Base-by-base conservation (phyloP, 2,888 invertebrate genomes). In the Cryptops parisi region DNA sequence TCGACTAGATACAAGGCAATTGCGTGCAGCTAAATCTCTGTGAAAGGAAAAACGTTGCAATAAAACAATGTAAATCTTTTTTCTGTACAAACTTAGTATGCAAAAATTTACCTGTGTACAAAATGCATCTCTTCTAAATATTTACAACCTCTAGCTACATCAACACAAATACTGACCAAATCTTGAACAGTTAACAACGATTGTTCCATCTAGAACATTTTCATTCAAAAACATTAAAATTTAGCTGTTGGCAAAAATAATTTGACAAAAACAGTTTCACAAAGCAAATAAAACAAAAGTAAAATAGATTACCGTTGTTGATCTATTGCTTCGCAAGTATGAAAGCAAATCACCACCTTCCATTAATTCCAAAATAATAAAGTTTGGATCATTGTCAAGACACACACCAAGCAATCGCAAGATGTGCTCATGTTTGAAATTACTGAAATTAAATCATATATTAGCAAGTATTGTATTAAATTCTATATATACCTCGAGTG, bases 91-190 rank as follows among this genome's bases (percentile, higher is more conserved):
- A n/a, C n/a, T n/a, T n/a, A n/a, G n/a, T n/a, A n/a, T n/a, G n/a
- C n/a, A n/a, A n/a, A n/a, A n/a, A n/a, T 23, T 19, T 58, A 69
- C 57, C 93, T 79, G 71, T 97, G 96, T 1, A 97, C 93, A 69
- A 94, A 97, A 66, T 93, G 93, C 79, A 91, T 84, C 68, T 91
- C 89, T 69, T 98, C 97, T 56, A 98, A 72, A 68, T 97, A 97
- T 52, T 85, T 80, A 68, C 96, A 96, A 2, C 97, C 98, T 57
- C 84, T 80, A 0, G 94, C 89, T 12, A 98, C 93, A 66, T 98
- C 96, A 57, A 90, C 82, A 68, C 93, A 91, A 81, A 97, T 93
- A 62, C 81, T 79, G 46, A 97, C 72, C 41, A 97, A 74, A 65
- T 97, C 96, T 53, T 82, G 74, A 9, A 96, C 73, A 1, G 80